Conservation (phyloP, 1,140 invertebrate species). For the Stratiolaelaps scimitus region DNA sequence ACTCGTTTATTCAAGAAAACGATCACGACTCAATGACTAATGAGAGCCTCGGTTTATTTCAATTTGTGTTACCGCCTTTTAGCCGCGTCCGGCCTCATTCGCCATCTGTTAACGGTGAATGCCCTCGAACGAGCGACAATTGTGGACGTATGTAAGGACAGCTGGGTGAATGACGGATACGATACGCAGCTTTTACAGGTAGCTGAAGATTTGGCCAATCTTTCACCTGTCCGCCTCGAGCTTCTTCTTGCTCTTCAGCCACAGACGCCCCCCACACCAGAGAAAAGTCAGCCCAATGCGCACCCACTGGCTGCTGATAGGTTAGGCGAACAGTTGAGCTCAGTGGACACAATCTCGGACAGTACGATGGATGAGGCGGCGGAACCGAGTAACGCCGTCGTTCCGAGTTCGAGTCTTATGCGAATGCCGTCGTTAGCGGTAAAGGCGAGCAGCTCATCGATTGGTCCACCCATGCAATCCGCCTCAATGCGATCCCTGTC, state of each 20-base stretch:
- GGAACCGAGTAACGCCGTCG: neutral
- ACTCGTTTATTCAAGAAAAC: conserved; percentile 28
- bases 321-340: too few species aligned
- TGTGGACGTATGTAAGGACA: conserved; percentile 81
- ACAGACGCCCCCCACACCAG: neutral
- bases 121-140: conserved; percentile 77
- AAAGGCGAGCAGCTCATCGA: neutral
- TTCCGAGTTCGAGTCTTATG: neutral
- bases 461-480: too few species aligned
- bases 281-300: neutral
- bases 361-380: too few species aligned
- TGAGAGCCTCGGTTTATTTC: conserved; percentile 23
- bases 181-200: conserved; percentile 66
- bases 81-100: conserved; percentile 85
- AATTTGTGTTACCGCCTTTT: conserved; percentile 39
- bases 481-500: too few species aligned
- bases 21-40: conserved; percentile 6
- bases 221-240: conserved; percentile 75
- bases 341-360: too few species aligned
- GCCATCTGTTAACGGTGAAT: conserved; percentile 82
- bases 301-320: too few species aligned
- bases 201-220: conserved; percentile 71
- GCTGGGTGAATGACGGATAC: conserved; percentile 78
- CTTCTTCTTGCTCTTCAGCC: conserved; percentile 49
- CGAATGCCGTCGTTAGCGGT: conserved; percentile 14